Percentiles rank a stretch among this genome's conserved stretches.
Conservation (phyloP, 2,113 vertebrate genomes). For the Pardalotus punctatus region DNA sequence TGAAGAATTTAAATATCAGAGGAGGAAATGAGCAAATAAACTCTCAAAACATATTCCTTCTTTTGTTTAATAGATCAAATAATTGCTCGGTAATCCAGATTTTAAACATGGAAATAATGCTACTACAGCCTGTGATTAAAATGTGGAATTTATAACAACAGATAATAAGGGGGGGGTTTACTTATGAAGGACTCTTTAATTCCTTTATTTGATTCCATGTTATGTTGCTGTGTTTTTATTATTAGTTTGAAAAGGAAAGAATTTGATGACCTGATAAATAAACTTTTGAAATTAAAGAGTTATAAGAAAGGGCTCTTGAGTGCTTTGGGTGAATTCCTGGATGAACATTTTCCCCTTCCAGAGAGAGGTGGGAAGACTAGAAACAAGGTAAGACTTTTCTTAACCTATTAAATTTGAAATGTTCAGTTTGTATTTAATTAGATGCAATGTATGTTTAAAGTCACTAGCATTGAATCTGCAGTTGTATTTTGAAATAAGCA, state of each 20-base stretch:
- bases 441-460: neutral
- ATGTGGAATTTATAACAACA: neutral
- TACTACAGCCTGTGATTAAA: neutral
- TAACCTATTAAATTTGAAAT: neutral
- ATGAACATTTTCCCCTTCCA: constrained; percentile 70
- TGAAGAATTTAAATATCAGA: neutral
- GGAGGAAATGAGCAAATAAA: neutral
- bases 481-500: neutral
- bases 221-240: neutral
- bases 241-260: neutral
- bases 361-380: neutral
- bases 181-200: neutral
- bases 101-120: neutral
- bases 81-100: neutral
- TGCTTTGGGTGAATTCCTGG: constrained; percentile 60
- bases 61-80: neutral
- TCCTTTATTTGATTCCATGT: neutral
- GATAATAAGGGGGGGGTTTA: neutral
- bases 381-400: constrained; percentile 53
- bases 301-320: constrained; percentile 54
- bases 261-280: constrained; percentile 18
- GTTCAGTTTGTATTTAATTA: neutral
- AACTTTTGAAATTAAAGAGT: neutral
- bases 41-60: neutral
- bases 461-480: neutral